A percentile compares a stretch with the other conserved stretches of the same genome.
These are phyloP conservation scores for Hestina assimilis DNA, from an alignment of 1,140 invertebrate genomes.

Conservation along the genomic window DNA sequence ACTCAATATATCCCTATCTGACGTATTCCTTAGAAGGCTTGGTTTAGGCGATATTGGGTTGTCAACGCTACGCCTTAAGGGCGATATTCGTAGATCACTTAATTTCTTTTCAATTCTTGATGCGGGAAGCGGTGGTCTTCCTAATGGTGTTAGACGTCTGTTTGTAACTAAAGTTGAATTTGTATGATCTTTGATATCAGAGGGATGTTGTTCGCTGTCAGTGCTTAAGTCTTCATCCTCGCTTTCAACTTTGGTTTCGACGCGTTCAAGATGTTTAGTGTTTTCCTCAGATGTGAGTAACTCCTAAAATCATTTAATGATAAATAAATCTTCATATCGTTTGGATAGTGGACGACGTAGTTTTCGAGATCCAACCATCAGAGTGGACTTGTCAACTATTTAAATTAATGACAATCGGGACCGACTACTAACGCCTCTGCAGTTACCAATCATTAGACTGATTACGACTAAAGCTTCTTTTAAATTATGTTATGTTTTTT, in stretches of 20 bases:
- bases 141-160: constrained; percentile 48
- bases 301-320: constrained; percentile 44
- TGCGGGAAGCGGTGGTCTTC: constrained; percentile 55
- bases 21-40: constrained; percentile 42
- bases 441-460: no score
- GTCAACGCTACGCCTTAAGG: constrained; percentile 53
- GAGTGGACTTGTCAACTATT: no score
- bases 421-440: no score
- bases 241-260: constrained; percentile 72
- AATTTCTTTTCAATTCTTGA: constrained; percentile 63
- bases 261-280: constrained; percentile 64
- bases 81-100: constrained; percentile 54
- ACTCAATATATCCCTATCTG: constrained; percentile 52
- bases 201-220: constrained; percentile 65
- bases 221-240: constrained; percentile 70
- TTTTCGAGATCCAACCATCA: no score
- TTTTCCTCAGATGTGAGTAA: constrained; percentile 73
- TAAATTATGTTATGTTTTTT: no score
- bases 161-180: constrained; percentile 31
- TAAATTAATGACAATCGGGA: no score
- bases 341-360: no score
- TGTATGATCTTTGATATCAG: constrained; percentile 49
- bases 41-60: constrained; percentile 46
- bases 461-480: no score
- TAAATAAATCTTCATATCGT: neutral